Conservation (phyloP, 2,888 invertebrate species). For the Nysson spinosus region DNA sequence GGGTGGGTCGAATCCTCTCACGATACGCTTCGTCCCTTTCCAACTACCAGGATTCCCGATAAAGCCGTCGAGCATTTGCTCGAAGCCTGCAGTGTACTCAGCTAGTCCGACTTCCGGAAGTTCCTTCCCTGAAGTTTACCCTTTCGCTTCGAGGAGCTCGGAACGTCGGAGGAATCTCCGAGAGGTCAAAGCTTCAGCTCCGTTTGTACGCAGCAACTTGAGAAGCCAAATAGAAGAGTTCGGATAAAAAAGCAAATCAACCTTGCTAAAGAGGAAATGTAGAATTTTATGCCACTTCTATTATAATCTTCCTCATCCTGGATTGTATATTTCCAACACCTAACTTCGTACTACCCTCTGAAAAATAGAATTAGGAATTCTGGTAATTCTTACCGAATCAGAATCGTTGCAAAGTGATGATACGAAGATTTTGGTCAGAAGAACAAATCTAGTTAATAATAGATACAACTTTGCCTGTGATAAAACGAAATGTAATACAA, state of each 20-base stretch:
- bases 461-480: too few species aligned
- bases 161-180: conserved; percentile 51
- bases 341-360: too few species aligned
- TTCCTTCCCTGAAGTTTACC: conserved; percentile 60
- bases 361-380: neutral
- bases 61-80: conserved; percentile 58
- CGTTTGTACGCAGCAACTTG: conserved; percentile 30
- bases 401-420: too few species aligned
- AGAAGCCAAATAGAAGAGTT: conserved; percentile 28
- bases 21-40: conserved; percentile 48
- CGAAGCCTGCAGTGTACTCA: conserved; percentile 53
- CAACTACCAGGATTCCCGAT: conserved; percentile 53
- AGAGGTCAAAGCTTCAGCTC: conserved; percentile 45
- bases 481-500: too few species aligned
- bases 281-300: conserved; percentile 17
- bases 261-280: conserved; percentile 5
- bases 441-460: too few species aligned
- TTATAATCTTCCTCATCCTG: too few species aligned
- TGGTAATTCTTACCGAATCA: too few species aligned
- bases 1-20: conserved; percentile 44
- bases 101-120: conserved; percentile 59
- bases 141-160: conserved; percentile 51
- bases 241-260: conserved; percentile 27
- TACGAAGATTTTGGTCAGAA: too few species aligned
- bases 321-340: neutral